These are phyloP conservation scores for Caenorhabditis remanei DNA, from an alignment of 1,140 invertebrate species.

Conservation along the genomic window DNA sequence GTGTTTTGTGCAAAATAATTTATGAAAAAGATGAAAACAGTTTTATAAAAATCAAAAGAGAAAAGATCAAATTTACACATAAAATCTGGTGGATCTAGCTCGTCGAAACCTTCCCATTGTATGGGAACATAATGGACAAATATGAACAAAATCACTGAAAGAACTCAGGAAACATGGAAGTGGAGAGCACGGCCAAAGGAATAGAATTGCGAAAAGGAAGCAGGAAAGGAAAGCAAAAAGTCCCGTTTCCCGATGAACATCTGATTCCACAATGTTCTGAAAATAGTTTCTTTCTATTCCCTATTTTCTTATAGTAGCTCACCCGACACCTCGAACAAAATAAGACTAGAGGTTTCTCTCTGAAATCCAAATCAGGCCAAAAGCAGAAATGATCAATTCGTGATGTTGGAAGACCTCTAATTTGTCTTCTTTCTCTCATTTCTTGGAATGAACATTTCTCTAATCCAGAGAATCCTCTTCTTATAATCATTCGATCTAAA, in stretches of 20 bases:
- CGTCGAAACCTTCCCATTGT: conserved; percentile 68
- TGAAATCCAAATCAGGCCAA: conserved; percentile 71
- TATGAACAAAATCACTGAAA: conserved; percentile 72
- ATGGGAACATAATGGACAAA: conserved; percentile 70
- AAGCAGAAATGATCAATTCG: conserved; percentile 48
- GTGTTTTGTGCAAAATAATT: too few species aligned
- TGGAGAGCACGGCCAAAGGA: conserved; percentile 74
- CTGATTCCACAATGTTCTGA: conserved; percentile 71
- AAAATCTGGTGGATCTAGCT: conserved; percentile 62
- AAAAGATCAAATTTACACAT: conserved; percentile 58
- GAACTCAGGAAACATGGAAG: conserved; percentile 68
- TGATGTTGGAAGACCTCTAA: neutral
- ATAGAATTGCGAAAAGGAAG: conserved; percentile 68
- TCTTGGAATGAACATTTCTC: conserved; percentile 45
- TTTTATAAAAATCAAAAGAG: too few species aligned
- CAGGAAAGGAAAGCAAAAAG: conserved; percentile 70
- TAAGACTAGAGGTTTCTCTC: conserved; percentile 61
- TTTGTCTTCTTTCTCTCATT: conserved; percentile 11
- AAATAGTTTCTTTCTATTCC: neutral
- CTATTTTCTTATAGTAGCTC: conserved; percentile 11
- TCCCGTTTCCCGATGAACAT: conserved; percentile 67
- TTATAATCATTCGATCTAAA: conserved; percentile 31
- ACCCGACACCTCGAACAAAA: conserved; percentile 74
- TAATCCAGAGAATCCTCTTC: conserved; percentile 61
- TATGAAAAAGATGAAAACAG: too few species aligned